Base-by-base conservation (phyloP, 2,113 vertebrate genomes). In the Phalacrocorax brasilianus region DNA sequence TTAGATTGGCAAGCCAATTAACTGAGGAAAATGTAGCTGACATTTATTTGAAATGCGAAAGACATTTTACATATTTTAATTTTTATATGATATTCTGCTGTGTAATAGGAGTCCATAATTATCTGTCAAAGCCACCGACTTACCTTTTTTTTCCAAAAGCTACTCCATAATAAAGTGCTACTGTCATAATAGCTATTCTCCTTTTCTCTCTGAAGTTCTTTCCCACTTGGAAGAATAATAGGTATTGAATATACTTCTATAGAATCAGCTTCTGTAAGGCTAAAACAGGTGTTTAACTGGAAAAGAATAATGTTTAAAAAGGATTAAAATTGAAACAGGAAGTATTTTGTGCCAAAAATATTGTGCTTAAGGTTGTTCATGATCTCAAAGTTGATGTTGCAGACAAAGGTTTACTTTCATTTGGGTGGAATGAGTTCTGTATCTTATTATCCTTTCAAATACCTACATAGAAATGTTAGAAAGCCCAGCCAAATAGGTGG, bases 321-420 rank as follows among this genome's bases (percentile, higher is more conserved):
- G 97, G 96, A 97, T 97, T 94, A 95, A 89, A 94, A 85, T 80
- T 93, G 96, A 95, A 95, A 83, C 90, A 91, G 97, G 95, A 97
- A 96, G 84, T 66, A 86, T 85, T 55, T 77, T 80, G 56, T 85
- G 93, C 97, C 97, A 95, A 95, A 95, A 95, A 95, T 40, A 85
- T 81, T 89, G 90, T 71, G 83, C 78, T 93, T 97, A 85, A 85
- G 22, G 83, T 92, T 77, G 78, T 72, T 65, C 68, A 14, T 15
- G 45, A 78, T 89, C 73, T 77, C 26, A 12, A 89, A 95, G 49
- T 71, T 93, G 85, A 82, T 73, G 85, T 87, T 96, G 92, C 77
- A 95, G 97, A 98, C 98, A 98, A 98, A 97, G 92, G 92, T 95
- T 93, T 93, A 95, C 94, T 94, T 98, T 98, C 94, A 96, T 95